phyloP scores from a whole-genome alignment of 2,797 vertebrate genomes.

The Hemibagrus guttatus region DNA sequence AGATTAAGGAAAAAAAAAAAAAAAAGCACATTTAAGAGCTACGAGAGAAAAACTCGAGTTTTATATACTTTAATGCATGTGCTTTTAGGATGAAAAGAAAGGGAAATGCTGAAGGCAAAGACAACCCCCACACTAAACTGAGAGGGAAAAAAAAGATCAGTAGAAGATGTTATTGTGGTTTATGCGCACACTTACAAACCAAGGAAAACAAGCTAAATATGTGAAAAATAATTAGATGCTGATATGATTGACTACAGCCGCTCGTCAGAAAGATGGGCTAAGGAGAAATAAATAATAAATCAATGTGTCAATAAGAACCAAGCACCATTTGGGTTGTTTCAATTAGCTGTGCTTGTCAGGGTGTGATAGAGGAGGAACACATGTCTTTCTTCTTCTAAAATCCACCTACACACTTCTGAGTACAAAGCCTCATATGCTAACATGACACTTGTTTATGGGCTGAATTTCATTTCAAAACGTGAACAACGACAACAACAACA shows the following conservation, averaged over 20 bases:
- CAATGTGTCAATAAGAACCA: neutral
- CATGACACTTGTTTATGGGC: neutral
- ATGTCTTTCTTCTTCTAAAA: neutral
- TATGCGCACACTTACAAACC: neutral
- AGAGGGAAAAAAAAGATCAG: conserved; percentile 15
- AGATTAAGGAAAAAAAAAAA: too few species aligned
- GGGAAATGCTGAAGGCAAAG: conserved; percentile 39
- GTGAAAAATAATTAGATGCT: conserved; percentile 48
- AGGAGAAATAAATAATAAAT: neutral
- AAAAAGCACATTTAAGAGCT: neutral
- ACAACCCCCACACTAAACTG: conserved; percentile 29
- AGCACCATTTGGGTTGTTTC: neutral
- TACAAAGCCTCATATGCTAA: neutral
- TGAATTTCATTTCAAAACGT: neutral
- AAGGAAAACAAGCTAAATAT: conserved; percentile 46
- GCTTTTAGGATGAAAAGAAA: conserved; percentile 8
- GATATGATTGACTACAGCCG: conserved; percentile 55
- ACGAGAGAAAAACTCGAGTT: conserved; percentile 1
- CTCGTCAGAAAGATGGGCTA: neutral
- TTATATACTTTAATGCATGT: conserved; percentile 10
- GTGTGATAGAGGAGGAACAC: neutral
- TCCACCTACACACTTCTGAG: neutral
- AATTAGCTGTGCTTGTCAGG: neutral
- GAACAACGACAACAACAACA: neutral
- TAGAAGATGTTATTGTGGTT: conserved; percentile 32